Base-by-base conservation (phyloP, 2,888 invertebrate species). In the Dicranocentrus wangi region DNA sequence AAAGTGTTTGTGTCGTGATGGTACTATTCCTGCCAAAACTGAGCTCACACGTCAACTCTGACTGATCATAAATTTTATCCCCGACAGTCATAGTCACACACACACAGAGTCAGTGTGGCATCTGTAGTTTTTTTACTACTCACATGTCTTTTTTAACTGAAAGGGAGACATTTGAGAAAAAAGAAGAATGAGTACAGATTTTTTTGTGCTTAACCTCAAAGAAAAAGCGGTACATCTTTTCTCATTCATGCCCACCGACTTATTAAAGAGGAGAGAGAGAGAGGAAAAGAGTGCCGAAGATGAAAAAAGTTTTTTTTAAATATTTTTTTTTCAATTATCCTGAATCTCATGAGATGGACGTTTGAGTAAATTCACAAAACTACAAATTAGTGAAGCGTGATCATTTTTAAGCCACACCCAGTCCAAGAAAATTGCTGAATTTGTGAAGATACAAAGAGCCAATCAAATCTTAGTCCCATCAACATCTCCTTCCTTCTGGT, bases 31-130 rank as follows among this genome's bases (percentile, higher is more conserved):
- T 72, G 72, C 72, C 72, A 63, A 72, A 72, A 72, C 27, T 72
- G 72, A 72, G 51, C 66, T 66, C 75, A 66, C 66, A 76, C 58
- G 75, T 76, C 75, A 76, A 76, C 66, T 76, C 73, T 76, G 75
- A 76, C 75, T 76, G 75, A 76, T 76, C 75, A 76, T 76, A 76
- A 76, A 76, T 76, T 76, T 76, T 76, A 76, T 76, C 75, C 51
- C 47, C 60, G 13, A 17, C 47, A 47, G 8, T 47, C 47, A 47
- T 47, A 63, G 32, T 58, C 58, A 47, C 32, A 32, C 32, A n/a
- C n/a, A n/a, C n/a, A n/a, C n/a, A 53, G 10, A 63, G 63, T 53
- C 61, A 21, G 72, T 61, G 63, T 63, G 72, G 61, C 63, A 61
- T 72, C 58, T 32, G 58, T 58, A 58, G 23, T 58, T 42, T 42